These are phyloP conservation scores for Sebastes glaucus DNA, from an alignment of 2,797 vertebrate genomes.

Conservation along the genomic window DNA sequence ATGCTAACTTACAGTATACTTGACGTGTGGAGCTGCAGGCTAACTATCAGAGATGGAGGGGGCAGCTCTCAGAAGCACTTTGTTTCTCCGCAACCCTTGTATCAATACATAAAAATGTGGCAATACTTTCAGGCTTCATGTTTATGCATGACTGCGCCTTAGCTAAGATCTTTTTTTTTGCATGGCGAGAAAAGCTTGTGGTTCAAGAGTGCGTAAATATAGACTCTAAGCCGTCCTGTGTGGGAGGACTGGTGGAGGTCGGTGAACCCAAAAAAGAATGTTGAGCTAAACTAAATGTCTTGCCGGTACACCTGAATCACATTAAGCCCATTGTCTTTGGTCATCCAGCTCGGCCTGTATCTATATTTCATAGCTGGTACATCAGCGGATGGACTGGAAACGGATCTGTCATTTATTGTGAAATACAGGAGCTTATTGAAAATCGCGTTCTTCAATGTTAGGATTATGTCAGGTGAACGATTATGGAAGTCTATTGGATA, in stretches of 20 bases:
- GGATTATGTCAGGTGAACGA: slow-evolving; percentile 15
- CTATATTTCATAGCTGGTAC: slow-evolving; percentile 81
- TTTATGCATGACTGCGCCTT: slow-evolving; percentile 75
- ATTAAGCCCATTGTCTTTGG: slow-evolving; percentile 82
- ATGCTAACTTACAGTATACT: slow-evolving; percentile 42
- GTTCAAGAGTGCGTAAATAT: slow-evolving; percentile 71
- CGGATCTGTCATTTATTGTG: slow-evolving; percentile 38
- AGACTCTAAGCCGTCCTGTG: slow-evolving; percentile 54
- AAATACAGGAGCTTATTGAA: slow-evolving; percentile 25
- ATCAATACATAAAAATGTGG: slow-evolving; percentile 70
- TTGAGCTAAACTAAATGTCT: slow-evolving; percentile 64
- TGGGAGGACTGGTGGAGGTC: slow-evolving; percentile 50
- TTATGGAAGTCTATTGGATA: slow-evolving; percentile 44
- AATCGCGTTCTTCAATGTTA: slow-evolving; percentile 17
- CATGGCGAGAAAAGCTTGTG: slow-evolving; percentile 62
- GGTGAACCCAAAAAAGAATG: slow-evolving; percentile 64
- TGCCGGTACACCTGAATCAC: slow-evolving; percentile 77
- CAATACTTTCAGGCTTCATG: slow-evolving; percentile 66
- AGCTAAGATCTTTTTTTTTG: slow-evolving; percentile 53
- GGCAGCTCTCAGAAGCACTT: slow-evolving; percentile 61
- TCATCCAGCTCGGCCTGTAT: slow-evolving; percentile 61
- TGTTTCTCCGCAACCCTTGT: slow-evolving; percentile 55
- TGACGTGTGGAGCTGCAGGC: slow-evolving; percentile 70
- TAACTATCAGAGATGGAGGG: slow-evolving; percentile 55
- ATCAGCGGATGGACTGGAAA: slow-evolving; percentile 53